These are phyloP conservation scores for Erynnis tages DNA, from an alignment of 2,888 invertebrate genomes.

Conservation along the genomic window DNA sequence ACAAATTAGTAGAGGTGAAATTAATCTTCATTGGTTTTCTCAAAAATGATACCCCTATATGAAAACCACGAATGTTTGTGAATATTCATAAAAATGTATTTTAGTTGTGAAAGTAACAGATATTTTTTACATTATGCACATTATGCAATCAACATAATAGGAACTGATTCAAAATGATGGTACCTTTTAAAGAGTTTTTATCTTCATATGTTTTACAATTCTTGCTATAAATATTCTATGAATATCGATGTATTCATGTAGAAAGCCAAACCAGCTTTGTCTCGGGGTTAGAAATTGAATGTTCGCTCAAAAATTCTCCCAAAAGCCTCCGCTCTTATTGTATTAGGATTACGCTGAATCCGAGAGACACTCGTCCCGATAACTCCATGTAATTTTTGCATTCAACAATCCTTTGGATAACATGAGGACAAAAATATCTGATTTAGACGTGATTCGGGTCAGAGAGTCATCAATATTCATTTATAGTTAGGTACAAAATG, in stretches of 20 bases:
- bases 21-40: too few relatives aligned
- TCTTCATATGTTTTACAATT: neutral
- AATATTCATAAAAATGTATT: too few relatives aligned
- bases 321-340: conserved; percentile 46
- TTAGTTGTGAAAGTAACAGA: too few relatives aligned
- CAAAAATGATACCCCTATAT: too few relatives aligned
- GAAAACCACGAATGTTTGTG: too few relatives aligned
- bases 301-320: conserved; percentile 10
- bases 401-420: conserved; percentile 35
- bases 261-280: neutral
- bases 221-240: too few relatives aligned
- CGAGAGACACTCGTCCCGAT: conserved; percentile 44
- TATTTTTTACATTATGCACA: too few relatives aligned
- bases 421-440: conserved; percentile 22
- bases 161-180: too few relatives aligned
- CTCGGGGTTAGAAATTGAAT: conserved; percentile 15
- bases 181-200: too few relatives aligned
- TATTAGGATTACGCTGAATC: conserved; percentile 53
- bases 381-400: conserved; percentile 45
- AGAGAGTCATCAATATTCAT: neutral
- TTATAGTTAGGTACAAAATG: neutral
- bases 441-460: neutral
- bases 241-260: neutral
- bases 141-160: too few relatives aligned
- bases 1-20: too few relatives aligned